Base-by-base conservation (phyloP, 2,113 vertebrate species). In the Ageneiosus marmoratus region DNA sequence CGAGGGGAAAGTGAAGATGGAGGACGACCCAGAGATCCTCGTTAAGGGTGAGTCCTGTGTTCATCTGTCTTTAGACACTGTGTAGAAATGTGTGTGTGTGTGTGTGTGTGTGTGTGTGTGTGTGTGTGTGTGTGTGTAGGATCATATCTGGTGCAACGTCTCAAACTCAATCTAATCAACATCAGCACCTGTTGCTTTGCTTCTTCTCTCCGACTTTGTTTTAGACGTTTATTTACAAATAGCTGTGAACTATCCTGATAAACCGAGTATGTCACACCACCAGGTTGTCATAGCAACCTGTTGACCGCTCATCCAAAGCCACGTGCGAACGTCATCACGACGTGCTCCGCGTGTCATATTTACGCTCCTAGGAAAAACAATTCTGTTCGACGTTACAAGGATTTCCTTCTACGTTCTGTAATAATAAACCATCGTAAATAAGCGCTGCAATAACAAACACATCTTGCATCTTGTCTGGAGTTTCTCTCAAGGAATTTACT, bases 31-130 rank as follows among this genome's bases (percentile, higher is more conserved):
- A 0, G 96, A 97, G 0, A 88, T 94, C 60, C 91, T 98, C 0
- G 94, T 98, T 78, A 97, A 98, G 95, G 98, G 98, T 99, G 88
- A 88, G 93, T 53, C 32, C 44, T 9, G 7, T 53, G 4, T 16
- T 46, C n/a, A 74, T 16, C 48, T 69, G 46, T 32, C n/a, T 50
- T 77, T 37, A 72, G 20, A 27, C 48, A n/a, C 15, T 8, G 4
- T 29, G 24, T 22, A 2, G 32, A 65, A 44, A 53, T 48, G 55
- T 41, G 56, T 53, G 80, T 77, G 74, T 77, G 55, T 60, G 50
- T 73, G 24, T 73, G 27, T 81, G 56, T 63, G 20, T 22, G 4
- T 60, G 24, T 60, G 24, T 41, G 56, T 53, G 80, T 77, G 74
- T 77, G 55, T 60, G 50, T 73, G 24, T 73, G 27, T 81, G 56